These are phyloP conservation scores for Pteronotus mesoamericanus DNA, from an alignment of 2,797 vertebrate genomes.

Conservation along the genomic window DNA sequence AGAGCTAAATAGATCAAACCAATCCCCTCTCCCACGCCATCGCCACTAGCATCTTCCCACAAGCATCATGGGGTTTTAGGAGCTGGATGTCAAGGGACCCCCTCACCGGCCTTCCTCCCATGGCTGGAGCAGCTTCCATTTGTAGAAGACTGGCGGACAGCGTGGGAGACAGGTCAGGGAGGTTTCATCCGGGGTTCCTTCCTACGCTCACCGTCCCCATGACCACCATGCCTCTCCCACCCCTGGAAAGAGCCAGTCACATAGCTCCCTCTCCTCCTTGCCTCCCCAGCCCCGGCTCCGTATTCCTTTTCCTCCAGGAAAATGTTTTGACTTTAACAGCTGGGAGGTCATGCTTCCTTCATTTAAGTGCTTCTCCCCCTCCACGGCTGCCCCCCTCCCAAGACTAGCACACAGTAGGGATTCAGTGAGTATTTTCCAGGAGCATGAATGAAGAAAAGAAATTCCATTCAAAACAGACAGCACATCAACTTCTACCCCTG, in stretches of 20 bases:
- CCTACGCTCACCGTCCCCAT: not conserved
- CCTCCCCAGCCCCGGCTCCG: not conserved
- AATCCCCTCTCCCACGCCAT: not conserved
- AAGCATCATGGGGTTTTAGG: not conserved
- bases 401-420: not conserved
- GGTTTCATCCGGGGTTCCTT: not conserved
- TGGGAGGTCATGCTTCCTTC: not conserved
- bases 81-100: not conserved
- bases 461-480: not conserved
- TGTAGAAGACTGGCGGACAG: not conserved
- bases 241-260: not conserved
- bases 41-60: too few species aligned
- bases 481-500: not conserved
- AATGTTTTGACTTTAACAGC: not conserved
- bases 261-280: not conserved
- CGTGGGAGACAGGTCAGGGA: not conserved
- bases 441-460: not conserved
- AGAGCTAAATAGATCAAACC: not conserved
- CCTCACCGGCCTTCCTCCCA: not conserved
- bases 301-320: not conserved
- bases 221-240: not conserved
- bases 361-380: not conserved
- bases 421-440: not conserved
- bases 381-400: not conserved
- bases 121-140: not conserved